Evolutionary conservation across 1,140 invertebrate species (phyloP).

Genomic region (Drosophila pruinosa): DNA sequence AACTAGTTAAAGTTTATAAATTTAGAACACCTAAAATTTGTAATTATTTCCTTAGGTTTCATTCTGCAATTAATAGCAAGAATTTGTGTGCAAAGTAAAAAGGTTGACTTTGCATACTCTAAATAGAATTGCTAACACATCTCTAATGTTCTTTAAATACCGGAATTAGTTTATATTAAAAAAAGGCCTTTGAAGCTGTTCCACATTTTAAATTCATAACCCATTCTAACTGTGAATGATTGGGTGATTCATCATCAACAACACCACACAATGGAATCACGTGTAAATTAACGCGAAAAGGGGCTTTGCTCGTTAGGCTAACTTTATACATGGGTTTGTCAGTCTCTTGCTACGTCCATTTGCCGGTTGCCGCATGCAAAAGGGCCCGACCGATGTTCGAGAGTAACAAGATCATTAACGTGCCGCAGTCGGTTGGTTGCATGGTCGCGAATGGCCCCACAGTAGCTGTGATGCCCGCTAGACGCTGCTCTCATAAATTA

Average conservation of each 20-base stretch:
- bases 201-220: neutral
- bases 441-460: constrained; percentile 13
- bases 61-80: too few relatives aligned
- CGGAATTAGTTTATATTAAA: too few relatives aligned
- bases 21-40: neutral
- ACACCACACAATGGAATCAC: constrained; percentile 34
- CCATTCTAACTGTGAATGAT: constrained; percentile 34
- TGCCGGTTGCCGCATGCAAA: constrained; percentile 40
- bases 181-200: neutral
- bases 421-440: constrained; percentile 46
- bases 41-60: too few relatives aligned
- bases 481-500: constrained; percentile 64
- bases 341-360: neutral
- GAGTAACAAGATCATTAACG: constrained; percentile 79
- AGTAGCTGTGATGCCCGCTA: constrained; percentile 8
- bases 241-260: constrained; percentile 38
- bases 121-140: too few relatives aligned
- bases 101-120: too few relatives aligned
- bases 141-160: too few relatives aligned
- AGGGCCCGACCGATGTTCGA: constrained; percentile 49
- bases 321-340: constrained; percentile 19
- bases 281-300: constrained; percentile 48
- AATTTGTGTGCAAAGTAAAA: too few relatives aligned
- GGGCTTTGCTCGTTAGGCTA: constrained; percentile 53
- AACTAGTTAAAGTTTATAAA: neutral